Base-by-base conservation (phyloP, 2,113 vertebrate species). In the Falcunculus frontatus region DNA sequence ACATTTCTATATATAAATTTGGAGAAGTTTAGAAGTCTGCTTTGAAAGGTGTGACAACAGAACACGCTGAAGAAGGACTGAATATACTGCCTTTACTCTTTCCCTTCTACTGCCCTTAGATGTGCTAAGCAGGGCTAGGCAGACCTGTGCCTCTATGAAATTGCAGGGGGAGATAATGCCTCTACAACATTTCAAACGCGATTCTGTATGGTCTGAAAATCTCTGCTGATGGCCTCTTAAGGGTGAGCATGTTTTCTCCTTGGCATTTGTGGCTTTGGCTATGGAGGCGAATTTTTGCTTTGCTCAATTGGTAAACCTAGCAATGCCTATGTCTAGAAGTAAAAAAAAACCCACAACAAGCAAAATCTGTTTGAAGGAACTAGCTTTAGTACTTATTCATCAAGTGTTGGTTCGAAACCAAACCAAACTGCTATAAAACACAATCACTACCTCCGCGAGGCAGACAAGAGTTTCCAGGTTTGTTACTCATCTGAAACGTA, bases 111-210 rank as follows among this genome's bases (percentile, higher is more conserved):
- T 73, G 70, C 14, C 70, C 57, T 60, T 37, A n/a, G 37, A 44
- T n/a, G n/a, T 73, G 57, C 62, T 39, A 60, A 73, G 49, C 53
- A 62, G 53, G 53, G 74, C 25, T 16, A 7, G 2, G 49, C 22
- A 82, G 41, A 57, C 21, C 8, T 35, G 49, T 49, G 37, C 30
- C 53, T 80, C 56, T 27, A 0, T 26, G 55, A 77, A 74, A 39
- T 35, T 46, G 20, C 4, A 6, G 42, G 9, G 11, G 20, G 17
- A 26, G 7, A 41, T 49, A 17, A 4, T 53, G 22, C 32, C 41
- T 1, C 0, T 62, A 11, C 16, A 67, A 4, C 5, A 14, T n/a
- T 46, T 75, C 56, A 82, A 20, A 47, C 0, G 1, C 30, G 35
- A 21, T 33, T 80, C 42, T 64, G 21, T 35, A 15, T 9, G 32